Evolutionary conservation across 2,113 vertebrate genomes (phyloP), one percentile per base, ranked within the genome.

Genomic region (Apodemus speciosus): DNA sequence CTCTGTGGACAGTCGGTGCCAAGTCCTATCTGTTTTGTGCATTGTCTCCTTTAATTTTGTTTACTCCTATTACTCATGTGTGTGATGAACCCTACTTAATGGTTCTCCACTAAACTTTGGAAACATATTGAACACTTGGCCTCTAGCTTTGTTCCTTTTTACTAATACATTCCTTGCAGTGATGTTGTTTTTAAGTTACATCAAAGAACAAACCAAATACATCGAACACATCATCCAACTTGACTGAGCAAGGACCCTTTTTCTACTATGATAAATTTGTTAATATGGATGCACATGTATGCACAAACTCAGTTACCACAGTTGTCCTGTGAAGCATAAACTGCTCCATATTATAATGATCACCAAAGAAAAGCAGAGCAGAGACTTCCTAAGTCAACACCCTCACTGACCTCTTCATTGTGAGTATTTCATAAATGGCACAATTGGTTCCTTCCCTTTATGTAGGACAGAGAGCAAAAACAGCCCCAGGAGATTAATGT

Each of bases 201-300:
- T 40, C 58, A 85, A 93, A 56, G 66, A 93, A 80, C 32, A 90
- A 91, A 79, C 18, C 46, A 94, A 49, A 35, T 60, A 38, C 14
- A 23, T 25, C 18, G 76, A 90, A 75, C 4, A 46, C 9, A 46
- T 76, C 4, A 25, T 92, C 43, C 23, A 53, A 32, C 16, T 88
- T 15, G 2, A 7, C 43, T 32, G 81, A 40, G 60, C 66, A 51
- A 27, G 56, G 71, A 58, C n/a, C 32, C 53, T 32, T 68, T 91
- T 6, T 87, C 88, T 87, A 11, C 3, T 40, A 46, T 30, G 40
- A 43, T 8, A 66, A 71, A 75, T 72, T 89, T 83, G 16, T 64
- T 85, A 85, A 27, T 69, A 53, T 27, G 64, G 40, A 64, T 90
- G 13, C 30, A 35, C 23, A 25, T 89, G 32, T 68, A 13, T 49